Conservation (phyloP, 2,888 invertebrate genomes). For the Conus canariensis region DNA sequence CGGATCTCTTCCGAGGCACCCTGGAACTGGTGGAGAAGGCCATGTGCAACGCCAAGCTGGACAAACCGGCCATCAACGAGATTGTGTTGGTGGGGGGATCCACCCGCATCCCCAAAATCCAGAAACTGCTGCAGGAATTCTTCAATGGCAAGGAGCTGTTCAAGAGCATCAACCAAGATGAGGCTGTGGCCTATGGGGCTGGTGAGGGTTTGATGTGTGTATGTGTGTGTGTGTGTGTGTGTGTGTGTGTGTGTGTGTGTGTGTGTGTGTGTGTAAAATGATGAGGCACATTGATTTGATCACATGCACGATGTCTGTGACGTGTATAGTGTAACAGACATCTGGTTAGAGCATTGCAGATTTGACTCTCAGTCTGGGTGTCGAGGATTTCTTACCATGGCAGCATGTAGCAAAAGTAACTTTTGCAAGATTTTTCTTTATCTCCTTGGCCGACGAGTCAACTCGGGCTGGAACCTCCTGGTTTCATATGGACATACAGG, state of each 20-base stretch:
- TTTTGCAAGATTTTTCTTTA: too few relatives aligned
- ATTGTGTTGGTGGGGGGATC: slow-evolving; percentile 92
- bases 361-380: too few relatives aligned
- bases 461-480: too few relatives aligned
- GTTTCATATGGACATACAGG: too few relatives aligned
- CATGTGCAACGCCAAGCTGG: slow-evolving; percentile 91
- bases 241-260: background rate
- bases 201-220: slow-evolving; percentile 52
- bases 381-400: too few relatives aligned
- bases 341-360: too few relatives aligned
- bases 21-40: slow-evolving; percentile 98
- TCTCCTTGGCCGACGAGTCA: too few relatives aligned
- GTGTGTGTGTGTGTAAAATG: background rate
- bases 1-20: slow-evolving; percentile 96
- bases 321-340: too few relatives aligned
- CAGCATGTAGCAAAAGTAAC: too few relatives aligned
- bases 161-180: slow-evolving; percentile 80
- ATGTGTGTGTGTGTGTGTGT: background rate
- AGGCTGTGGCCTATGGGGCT: slow-evolving; percentile 79
- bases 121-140: slow-evolving; percentile 90
- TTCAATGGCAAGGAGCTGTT: slow-evolving; percentile 79
- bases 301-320: too few relatives aligned
- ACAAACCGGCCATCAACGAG: slow-evolving; percentile 88
- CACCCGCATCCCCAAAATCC: slow-evolving; percentile 98
- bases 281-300: too few relatives aligned